Percentiles rank a stretch among this genome's conserved stretches.
These are phyloP conservation scores for Passer montanus DNA, from an alignment of 2,113 vertebrate species.

Conservation along the genomic window DNA sequence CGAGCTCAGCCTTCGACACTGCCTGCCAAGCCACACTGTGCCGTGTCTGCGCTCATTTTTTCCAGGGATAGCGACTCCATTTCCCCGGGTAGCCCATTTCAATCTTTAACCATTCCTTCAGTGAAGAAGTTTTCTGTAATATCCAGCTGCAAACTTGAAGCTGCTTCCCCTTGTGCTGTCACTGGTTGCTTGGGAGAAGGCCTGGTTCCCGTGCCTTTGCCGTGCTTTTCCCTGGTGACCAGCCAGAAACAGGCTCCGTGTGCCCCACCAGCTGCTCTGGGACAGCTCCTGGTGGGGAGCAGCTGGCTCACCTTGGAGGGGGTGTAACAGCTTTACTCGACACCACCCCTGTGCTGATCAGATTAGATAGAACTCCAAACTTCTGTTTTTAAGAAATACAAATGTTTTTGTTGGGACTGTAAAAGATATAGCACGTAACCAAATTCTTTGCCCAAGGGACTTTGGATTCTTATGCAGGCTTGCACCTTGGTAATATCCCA, in stretches of 20 bases:
- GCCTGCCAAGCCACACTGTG: accelerated
- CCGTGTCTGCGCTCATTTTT: accelerated
- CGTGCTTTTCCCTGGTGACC: background rate
- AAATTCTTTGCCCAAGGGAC: background rate
- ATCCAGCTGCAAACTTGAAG: accelerated
- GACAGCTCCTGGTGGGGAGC: background rate
- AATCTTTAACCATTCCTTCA: background rate
- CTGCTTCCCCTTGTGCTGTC: background rate
- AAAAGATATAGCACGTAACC: accelerated
- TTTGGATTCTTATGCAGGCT: background rate
- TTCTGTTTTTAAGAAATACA: background rate
- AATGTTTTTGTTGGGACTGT: background rate
- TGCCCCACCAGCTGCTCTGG: background rate
- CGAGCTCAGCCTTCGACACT: background rate
- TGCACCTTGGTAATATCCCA: accelerated
- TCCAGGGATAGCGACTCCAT: accelerated
- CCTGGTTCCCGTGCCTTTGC: background rate
- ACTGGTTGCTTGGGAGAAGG: background rate
- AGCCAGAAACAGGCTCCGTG: accelerated
- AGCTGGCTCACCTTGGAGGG: accelerated
- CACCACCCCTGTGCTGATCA: accelerated
- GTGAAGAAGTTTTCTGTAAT: background rate
- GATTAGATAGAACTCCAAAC: accelerated
- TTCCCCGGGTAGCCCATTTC: background rate
- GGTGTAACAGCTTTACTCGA: accelerated